phyloP scores from a whole-genome alignment of 2,888 invertebrate species.

The Mermis nigrescens region DNA sequence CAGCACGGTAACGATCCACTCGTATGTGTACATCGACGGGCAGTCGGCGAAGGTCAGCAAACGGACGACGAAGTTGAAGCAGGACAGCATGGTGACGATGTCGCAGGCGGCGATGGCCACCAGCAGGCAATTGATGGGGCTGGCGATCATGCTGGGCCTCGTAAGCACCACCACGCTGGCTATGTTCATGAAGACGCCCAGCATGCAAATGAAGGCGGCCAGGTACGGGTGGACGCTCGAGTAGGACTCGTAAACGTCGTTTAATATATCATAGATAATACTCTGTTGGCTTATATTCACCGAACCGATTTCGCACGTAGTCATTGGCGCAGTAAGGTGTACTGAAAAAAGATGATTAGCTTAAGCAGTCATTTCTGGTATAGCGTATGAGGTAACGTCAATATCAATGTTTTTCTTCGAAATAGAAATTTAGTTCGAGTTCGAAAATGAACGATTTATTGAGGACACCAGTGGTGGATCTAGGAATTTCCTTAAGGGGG shows the following conservation, averaged over 20 bases:
- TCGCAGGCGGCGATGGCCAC: conserved; percentile 10
- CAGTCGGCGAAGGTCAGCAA: background rate
- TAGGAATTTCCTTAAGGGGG: no score
- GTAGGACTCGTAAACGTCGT: background rate
- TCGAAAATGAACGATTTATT: no score
- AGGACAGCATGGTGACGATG: conserved; percentile 2
- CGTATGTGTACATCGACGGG: background rate
- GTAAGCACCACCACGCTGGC: conserved; percentile 4
- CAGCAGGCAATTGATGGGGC: conserved; percentile 6
- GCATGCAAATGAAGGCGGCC: conserved; percentile 5
- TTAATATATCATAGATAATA: no score
- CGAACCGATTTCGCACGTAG: no score
- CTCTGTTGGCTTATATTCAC: no score
- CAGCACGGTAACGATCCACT: background rate
- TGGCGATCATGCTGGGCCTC: background rate
- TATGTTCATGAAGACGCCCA: conserved; percentile 15
- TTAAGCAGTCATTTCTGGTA: no score
- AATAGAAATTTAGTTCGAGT: no score
- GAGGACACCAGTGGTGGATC: no score
- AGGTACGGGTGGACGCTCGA: background rate
- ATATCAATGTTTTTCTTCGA: no score
- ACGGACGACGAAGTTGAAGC: background rate
- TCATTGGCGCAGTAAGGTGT: no score
- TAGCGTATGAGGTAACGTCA: no score
- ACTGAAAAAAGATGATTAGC: no score